A percentile compares a stretch with the other conserved stretches of the same genome.
Conservation (phyloP, 2,113 vertebrate genomes). For the Limanda limanda region DNA sequence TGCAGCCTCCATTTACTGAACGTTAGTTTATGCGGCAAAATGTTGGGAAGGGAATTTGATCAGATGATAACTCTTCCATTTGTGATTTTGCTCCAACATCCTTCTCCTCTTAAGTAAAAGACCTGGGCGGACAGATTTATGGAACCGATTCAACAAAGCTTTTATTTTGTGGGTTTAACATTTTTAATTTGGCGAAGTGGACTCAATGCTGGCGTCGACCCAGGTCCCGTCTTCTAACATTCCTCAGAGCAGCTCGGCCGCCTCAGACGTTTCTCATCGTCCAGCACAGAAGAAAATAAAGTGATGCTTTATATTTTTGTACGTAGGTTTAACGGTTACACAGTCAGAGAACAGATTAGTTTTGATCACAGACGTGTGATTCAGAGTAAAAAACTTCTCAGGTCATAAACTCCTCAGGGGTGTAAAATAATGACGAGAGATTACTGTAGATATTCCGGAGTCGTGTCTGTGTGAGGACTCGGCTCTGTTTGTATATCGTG, state of each 20-base stretch:
- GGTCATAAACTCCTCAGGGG: conserved; percentile 74
- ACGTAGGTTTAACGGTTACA: not conserved
- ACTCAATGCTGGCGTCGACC: not conserved
- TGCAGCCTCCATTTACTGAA: not conserved
- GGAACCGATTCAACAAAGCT: conserved; percentile 36
- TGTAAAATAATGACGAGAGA: conserved; percentile 44
- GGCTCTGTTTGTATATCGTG: not conserved
- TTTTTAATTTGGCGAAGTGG: not conserved
- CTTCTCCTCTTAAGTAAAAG: not conserved
- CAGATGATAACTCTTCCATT: not conserved
- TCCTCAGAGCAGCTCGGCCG: conserved; percentile 20
- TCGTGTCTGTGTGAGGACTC: too few relatives aligned
- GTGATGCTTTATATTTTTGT: conserved; percentile 11
- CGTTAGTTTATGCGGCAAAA: not conserved
- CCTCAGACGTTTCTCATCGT: not conserved
- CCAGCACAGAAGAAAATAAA: conserved; percentile 31
- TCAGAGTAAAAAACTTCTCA: conserved; percentile 52
- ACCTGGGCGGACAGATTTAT: conserved; percentile 4
- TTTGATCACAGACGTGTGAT: too few relatives aligned
- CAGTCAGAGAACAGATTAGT: too few relatives aligned
- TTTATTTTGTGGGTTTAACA: conserved; percentile 12
- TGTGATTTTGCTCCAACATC: not conserved
- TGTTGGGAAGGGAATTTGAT: not conserved
- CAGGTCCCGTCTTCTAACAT: conserved; percentile 10
- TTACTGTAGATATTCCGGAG: conserved; percentile 5